A percentile compares a stretch with the other conserved stretches of the same genome.
Conservation (phyloP, 1,140 invertebrate species). For the Psilanteris sp. region DNA sequence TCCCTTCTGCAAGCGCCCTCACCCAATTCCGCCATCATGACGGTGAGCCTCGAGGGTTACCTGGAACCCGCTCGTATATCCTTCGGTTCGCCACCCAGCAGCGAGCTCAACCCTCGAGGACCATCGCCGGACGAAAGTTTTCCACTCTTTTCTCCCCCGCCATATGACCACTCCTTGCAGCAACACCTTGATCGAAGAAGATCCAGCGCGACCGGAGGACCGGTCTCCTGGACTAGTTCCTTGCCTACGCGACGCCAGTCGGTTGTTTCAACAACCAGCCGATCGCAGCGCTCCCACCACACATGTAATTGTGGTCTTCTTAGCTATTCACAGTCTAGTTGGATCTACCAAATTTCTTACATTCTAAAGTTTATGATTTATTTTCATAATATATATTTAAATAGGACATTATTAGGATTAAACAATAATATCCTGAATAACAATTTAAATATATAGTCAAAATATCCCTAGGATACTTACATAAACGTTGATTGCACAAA, state of each 20-base stretch:
- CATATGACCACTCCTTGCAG: slow-evolving; percentile 79
- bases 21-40: slow-evolving; percentile 90
- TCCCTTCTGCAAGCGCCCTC: slow-evolving; percentile 84
- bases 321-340: too few relatives aligned
- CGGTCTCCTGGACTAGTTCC: slow-evolving; percentile 79
- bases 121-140: slow-evolving; percentile 88
- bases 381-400: too few relatives aligned
- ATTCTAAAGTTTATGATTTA: too few relatives aligned
- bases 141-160: slow-evolving; percentile 90
- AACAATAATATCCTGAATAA: too few relatives aligned
- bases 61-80: slow-evolving; percentile 89
- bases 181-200: slow-evolving; percentile 66
- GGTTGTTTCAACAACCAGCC: slow-evolving; percentile 85
- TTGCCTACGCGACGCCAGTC: slow-evolving; percentile 82
- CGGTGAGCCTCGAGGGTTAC: slow-evolving; percentile 91
- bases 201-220: slow-evolving; percentile 78
- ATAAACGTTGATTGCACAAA: too few relatives aligned
- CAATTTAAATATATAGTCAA: too few relatives aligned
- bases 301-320: slow-evolving; percentile 84
- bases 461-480: too few relatives aligned
- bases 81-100: slow-evolving; percentile 87
- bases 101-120: slow-evolving; percentile 84
- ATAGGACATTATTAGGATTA: too few relatives aligned
- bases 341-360: too few relatives aligned
- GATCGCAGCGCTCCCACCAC: slow-evolving; percentile 87